Base-by-base conservation (phyloP, 2,113 vertebrate species). In the Leucosticte australis region DNA sequence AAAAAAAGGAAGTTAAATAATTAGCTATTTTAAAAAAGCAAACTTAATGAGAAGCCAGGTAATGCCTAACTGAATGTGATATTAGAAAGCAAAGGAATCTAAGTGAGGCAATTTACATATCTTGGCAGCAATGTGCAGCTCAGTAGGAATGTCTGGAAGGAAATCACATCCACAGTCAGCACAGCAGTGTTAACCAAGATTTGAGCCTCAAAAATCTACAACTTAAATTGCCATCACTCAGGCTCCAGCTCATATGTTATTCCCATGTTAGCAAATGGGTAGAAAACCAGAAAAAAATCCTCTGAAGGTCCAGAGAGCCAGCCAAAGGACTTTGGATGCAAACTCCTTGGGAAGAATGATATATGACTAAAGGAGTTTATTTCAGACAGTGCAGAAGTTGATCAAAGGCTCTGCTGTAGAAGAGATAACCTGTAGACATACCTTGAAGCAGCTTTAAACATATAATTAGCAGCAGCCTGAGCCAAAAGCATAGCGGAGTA, bases 131-230 rank as follows among this genome's bases (percentile, higher is more conserved):
- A 64, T 10, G 62, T 60, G 57, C 73, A 92, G 77, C 64, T 88
- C 73, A 60, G 73, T 84, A 95, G 89, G 92, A 95, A 95, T 92
- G 96, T 95, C 92, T 96, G 95, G 83, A 96, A 94, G 89, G 69
- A 95, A 94, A 95, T 94, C 92, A 68, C 87, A 95, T 95, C 94
- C 23, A 3, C 64, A 87, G 83, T 94, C 92, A 92, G 77, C 87
- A 87, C 73, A 94, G 91, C 77, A 91, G 68, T 73, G 64, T 75
- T 91, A 96, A 97, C 83, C 60, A 71, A 95, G 44, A 79, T 44
- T 17, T 85, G 81, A 94, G 80, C 89, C 83, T 92, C 83, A 95
- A 83, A 92, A 92, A 79, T 69, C 69, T 78, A 53, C 53, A 64
- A 76, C 47, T 90, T 59, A 86, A 92, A 83, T 76, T 83, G 17